Evolutionary conservation across 2,797 vertebrate species (phyloP), one percentile per base, ranked within the genome.

Genomic region (Myotis vivesi): DNA sequence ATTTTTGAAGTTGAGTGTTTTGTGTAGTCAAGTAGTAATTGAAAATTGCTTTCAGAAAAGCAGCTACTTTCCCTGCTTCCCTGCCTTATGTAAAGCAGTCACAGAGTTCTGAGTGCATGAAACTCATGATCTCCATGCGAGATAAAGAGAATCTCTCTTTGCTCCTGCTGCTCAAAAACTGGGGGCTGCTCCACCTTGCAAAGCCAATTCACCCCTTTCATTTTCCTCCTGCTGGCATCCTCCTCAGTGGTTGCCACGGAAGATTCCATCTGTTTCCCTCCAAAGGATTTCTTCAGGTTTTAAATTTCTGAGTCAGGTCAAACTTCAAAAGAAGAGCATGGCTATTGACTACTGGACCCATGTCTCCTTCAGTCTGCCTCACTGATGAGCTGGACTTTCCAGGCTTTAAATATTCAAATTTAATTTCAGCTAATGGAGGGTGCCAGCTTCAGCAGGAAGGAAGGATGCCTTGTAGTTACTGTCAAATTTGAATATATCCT

Each of bases 1-100:
- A 44, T 87, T 79, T 80, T 51, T 89, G 36, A 92, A 71, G 73
- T 30, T 3, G 3, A 46, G 11, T 41, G 11, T n/a, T 95, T 82
- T 55, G 22, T 19, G 44, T 16, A 16, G 23, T 57, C 30, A 92
- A 57, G 72, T 76, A 41, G 3, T 44, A 85, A 15, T 68, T 79
- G 22, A 17, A 88, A 94, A 75, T 51, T 69, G 8, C 46, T 91
- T 94, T 92, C 25, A 93, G 36, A 79, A 89, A 92, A 72, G 3
- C 25, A 92, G 57, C 8, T 33, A 81, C n/a, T 89, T 86, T 89
- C 44, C 44, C 62, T 75, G 22, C 8, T n/a, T 36, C 5, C 57
- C 8, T 87, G 19, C 23, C 5, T 75, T 22, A 51, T 41, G 16
- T 87, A 80, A 86, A 94, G 73, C 11, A 73, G 57, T 59, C 44